Conservation (phyloP, 2,797 vertebrate species). For the Acanthornis magna region DNA sequence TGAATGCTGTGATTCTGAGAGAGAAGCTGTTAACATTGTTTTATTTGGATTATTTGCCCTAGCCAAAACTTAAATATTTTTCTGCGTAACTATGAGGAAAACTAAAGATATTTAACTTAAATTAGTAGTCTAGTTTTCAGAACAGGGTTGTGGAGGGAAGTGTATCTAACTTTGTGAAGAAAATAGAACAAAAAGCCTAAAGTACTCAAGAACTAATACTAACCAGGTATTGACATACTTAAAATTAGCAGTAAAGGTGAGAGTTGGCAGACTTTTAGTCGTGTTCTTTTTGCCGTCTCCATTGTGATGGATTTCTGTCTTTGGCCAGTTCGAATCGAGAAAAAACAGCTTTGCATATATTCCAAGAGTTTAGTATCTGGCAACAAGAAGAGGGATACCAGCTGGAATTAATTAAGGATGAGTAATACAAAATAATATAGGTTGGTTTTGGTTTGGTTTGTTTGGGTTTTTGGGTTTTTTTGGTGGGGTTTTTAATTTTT, state of each 20-base stretch:
- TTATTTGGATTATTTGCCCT: neutral
- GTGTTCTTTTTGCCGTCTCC: neutral
- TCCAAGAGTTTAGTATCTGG: neutral
- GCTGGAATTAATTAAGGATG: neutral
- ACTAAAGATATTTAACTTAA: neutral
- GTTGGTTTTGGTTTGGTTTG: neutral
- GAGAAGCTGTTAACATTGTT: neutral
- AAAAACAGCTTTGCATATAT: neutral
- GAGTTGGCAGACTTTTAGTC: neutral
- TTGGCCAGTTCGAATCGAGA: neutral
- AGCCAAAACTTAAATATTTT: neutral
- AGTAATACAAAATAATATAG: neutral
- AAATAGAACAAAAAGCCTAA: neutral
- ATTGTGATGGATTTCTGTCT: neutral
- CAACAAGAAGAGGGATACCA: neutral
- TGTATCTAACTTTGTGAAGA: neutral
- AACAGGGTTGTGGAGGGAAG: neutral
- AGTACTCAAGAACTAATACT: neutral
- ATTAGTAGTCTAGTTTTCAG: neutral
- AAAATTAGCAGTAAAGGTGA: neutral
- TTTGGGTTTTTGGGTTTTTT: too few relatives aligned
- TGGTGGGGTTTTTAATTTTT: too few relatives aligned
- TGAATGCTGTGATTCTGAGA: neutral
- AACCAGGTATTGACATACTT: neutral
- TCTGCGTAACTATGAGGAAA: neutral